Evolutionary conservation across 2,113 vertebrate species (phyloP).

Genomic region (Tragelaphus buxtoni): DNA sequence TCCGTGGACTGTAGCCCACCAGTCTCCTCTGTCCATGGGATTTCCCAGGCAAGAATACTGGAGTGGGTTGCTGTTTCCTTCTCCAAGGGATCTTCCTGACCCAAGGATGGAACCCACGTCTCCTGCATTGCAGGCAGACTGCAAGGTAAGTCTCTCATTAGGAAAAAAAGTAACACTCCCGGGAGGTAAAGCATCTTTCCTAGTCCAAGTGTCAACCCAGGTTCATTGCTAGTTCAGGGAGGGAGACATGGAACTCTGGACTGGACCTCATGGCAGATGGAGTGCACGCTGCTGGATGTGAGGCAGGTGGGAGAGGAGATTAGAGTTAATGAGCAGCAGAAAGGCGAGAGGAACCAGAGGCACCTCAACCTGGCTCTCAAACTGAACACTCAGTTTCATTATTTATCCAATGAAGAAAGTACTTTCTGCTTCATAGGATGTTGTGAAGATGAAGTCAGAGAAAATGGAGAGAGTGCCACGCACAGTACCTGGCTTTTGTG

Average conservation of each 20-base stretch:
- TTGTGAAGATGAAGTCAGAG: neutral
- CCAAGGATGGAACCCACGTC: neutral
- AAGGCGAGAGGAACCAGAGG: rapidly evolving
- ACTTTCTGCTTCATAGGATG: neutral
- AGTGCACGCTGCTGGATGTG: neutral
- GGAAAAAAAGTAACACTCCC: neutral
- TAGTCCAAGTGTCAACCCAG: neutral
- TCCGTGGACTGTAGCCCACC: neutral
- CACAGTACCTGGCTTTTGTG: neutral
- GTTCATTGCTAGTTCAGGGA: neutral
- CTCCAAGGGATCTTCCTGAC: neutral
- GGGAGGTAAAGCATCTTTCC: neutral
- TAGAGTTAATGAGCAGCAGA: neutral
- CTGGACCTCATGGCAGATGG: rapidly evolving
- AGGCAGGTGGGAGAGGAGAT: neutral
- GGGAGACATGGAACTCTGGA: neutral
- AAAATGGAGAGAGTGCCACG: neutral
- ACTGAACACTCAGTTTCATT: neutral
- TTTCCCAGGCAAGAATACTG: neutral
- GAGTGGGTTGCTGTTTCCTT: neutral
- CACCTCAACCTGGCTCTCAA: neutral
- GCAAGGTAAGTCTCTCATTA: neutral
- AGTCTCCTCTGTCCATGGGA: neutral
- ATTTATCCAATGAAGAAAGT: neutral
- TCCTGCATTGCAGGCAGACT: neutral